Evolutionary conservation across 1,140 invertebrate genomes (phyloP).

Genomic region (Drosophila sturtevanti): DNA sequence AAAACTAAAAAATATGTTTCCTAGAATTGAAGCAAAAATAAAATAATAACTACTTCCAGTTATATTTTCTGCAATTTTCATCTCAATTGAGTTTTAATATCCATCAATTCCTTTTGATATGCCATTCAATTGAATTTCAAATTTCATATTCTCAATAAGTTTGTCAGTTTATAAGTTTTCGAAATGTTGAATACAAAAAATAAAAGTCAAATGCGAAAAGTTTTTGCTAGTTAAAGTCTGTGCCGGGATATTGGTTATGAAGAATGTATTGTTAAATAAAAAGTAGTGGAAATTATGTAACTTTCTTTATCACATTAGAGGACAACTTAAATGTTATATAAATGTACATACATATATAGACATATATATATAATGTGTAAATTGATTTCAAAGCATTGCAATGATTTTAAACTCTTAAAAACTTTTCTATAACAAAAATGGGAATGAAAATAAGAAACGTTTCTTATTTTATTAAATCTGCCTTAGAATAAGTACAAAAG

Average conservation of each 20-base stretch:
- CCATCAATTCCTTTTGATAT: neutral
- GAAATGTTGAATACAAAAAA: conserved; percentile 28
- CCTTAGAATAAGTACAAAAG: too few relatives aligned
- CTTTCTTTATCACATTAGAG: neutral
- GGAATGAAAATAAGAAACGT: too few relatives aligned
- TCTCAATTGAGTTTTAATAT: conserved; percentile 18
- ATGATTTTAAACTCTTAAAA: too few relatives aligned
- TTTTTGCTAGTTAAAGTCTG: conserved; percentile 20
- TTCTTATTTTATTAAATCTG: too few relatives aligned
- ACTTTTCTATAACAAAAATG: too few relatives aligned
- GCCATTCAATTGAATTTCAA: conserved; percentile 47
- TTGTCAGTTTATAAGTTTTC: conserved; percentile 16
- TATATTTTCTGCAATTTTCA: neutral
- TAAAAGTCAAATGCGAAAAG: conserved; percentile 27
- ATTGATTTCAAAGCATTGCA: neutral
- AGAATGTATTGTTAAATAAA: neutral
- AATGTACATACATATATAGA: neutral
- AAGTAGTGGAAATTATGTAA: neutral
- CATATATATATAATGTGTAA: neutral
- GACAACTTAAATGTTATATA: neutral
- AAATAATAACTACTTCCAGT: neutral
- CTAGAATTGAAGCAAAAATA: neutral
- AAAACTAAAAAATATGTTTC: neutral
- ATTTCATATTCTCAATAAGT: conserved; percentile 49
- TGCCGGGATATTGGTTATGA: conserved; percentile 18